Conservation (phyloP, 2,888 invertebrate genomes). For the Ernsta delagoae region DNA sequence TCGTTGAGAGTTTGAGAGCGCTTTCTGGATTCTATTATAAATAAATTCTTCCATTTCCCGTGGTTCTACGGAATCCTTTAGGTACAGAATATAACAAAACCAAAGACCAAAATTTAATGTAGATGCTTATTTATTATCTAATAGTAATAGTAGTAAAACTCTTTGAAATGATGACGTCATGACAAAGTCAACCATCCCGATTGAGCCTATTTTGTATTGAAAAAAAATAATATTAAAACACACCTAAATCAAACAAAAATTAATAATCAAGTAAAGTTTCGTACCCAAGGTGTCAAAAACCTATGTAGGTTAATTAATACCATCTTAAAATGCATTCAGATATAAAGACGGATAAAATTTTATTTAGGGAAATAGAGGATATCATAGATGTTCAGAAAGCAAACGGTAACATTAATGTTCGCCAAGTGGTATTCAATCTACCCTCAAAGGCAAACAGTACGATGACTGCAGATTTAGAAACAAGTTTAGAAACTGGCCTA, state of each 20-base stretch:
- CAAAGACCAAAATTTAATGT: no score
- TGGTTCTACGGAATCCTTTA: no score
- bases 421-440: slow-evolving; percentile 69
- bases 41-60: no score
- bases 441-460: slow-evolving; percentile 57
- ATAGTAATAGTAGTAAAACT: no score
- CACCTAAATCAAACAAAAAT: slow-evolving; percentile 20
- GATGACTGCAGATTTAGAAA: slow-evolving; percentile 57
- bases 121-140: no score
- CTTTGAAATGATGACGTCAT: no score
- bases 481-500: slow-evolving; percentile 67
- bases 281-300: not conserved
- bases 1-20: no score
- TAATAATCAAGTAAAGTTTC: no score
- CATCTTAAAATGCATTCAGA: slow-evolving; percentile 39
- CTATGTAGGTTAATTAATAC: not conserved
- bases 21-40: no score
- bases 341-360: slow-evolving; percentile 51
- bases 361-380: slow-evolving; percentile 74
- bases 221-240: slow-evolving; percentile 13
- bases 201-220: slow-evolving; percentile 32
- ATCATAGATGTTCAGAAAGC: slow-evolving; percentile 77
- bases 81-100: no score
- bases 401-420: slow-evolving; percentile 60
- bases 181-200: slow-evolving; percentile 46